Percentiles rank a stretch among this genome's conserved stretches.
Conservation (phyloP, 2,797 vertebrate genomes). For the Siniperca obscura region DNA sequence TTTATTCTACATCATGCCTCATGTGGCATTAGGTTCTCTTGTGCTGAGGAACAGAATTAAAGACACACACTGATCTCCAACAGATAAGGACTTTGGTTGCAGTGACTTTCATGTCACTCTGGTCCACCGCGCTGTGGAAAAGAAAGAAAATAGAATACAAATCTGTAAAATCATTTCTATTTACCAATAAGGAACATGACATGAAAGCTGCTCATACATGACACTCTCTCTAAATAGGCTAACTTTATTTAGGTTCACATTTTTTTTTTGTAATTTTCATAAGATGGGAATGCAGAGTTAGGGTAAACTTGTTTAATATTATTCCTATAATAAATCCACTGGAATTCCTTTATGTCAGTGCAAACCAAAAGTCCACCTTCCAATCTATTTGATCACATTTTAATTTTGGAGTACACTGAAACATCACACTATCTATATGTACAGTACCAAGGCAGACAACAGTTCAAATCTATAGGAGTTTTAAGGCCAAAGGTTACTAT, state of each 20-base stretch:
- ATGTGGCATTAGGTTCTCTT: constrained; percentile 62
- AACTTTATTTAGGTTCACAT: neutral
- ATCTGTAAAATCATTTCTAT: neutral
- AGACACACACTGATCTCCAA: constrained; percentile 62
- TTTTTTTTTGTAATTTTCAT: neutral
- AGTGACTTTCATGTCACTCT: constrained; percentile 75
- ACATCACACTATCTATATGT: neutral
- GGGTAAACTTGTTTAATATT: neutral
- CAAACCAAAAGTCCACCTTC: neutral
- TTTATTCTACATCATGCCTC: constrained; percentile 71
- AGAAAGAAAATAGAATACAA: constrained; percentile 10
- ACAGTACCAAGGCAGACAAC: neutral
- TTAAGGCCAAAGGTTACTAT: neutral
- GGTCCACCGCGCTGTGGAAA: constrained; percentile 84
- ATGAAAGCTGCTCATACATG: neutral
- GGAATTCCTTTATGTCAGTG: neutral
- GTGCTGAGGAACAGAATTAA: constrained; percentile 60
- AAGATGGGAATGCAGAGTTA: too few relatives aligned
- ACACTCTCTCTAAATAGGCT: neutral
- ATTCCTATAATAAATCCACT: neutral
- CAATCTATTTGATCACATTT: neutral
- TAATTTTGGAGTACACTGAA: neutral
- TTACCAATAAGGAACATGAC: neutral
- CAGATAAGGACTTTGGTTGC: constrained; percentile 65
- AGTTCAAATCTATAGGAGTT: neutral